A percentile compares a stretch with the other conserved stretches of the same genome.
Evolutionary conservation across 1,140 invertebrate genomes (phyloP).

Genomic region (Aphaenogaster ashmeadi): DNA sequence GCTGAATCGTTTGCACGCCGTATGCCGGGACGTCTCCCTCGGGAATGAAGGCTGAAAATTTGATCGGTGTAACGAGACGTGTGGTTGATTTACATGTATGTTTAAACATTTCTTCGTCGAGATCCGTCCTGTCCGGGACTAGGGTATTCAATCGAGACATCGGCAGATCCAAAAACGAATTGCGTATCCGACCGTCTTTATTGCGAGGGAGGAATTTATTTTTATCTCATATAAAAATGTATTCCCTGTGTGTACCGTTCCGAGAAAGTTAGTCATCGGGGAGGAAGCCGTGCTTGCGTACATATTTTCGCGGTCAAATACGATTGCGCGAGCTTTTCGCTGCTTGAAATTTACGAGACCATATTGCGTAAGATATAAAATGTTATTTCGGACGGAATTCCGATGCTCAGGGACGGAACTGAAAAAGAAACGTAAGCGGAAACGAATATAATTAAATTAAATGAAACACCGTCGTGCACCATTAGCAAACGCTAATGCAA

Average conservation of each 20-base stretch:
- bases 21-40: not conserved
- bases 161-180: not conserved
- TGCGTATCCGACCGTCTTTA: not conserved
- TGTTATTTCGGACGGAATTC: constrained; percentile 28
- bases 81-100: constrained; percentile 14
- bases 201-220: not conserved
- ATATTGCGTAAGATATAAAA: constrained; percentile 1
- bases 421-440: constrained; percentile 22
- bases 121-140: not conserved
- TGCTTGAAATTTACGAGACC: constrained; percentile 1
- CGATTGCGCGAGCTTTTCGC: not conserved
- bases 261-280: not conserved
- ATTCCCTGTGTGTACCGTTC: not conserved
- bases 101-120: constrained; percentile 29
- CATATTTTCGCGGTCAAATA: constrained; percentile 6
- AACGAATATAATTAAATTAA: constrained; percentile 45
- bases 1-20: not conserved
- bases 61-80: not conserved
- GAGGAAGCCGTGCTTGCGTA: not conserved
- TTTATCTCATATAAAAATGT: not conserved
- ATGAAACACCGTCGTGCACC: constrained; percentile 33
- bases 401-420: not conserved
- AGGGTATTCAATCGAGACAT: not conserved
- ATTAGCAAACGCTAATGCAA: constrained; percentile 27
- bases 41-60: not conserved